phyloP scores from a whole-genome alignment of 2,888 invertebrate genomes.

The Hypomecis punctinalis region DNA sequence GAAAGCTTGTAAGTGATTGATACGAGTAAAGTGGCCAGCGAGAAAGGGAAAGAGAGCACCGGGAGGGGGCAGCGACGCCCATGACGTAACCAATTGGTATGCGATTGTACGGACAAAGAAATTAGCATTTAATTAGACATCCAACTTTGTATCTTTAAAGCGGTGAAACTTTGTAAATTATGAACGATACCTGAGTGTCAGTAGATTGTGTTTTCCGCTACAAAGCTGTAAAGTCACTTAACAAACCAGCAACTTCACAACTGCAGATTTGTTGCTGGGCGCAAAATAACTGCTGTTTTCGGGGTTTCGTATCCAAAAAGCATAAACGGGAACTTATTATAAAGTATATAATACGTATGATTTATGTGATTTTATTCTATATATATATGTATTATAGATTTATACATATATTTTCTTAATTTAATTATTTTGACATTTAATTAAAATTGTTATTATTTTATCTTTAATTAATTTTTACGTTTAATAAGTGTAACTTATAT shows the following conservation, averaged over 20 bases:
- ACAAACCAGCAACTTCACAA: conserved; percentile 14
- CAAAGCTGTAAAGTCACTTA: conserved; percentile 20
- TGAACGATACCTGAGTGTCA: conserved; percentile 17
- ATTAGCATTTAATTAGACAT: conserved; percentile 56
- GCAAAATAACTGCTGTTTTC: not conserved
- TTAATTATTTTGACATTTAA: too few species aligned
- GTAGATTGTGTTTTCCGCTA: conserved; percentile 7
- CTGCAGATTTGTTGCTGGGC: conserved; percentile 15
- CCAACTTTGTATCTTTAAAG: conserved; percentile 37
- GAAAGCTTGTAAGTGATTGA: conserved; percentile 62
- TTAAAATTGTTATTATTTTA: too few species aligned
- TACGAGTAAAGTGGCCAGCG: conserved; percentile 52
- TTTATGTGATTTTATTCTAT: too few species aligned
- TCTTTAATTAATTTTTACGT: too few species aligned
- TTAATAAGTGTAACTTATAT: too few species aligned
- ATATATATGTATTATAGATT: too few species aligned
- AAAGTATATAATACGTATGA: too few species aligned
- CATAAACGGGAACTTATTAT: not conserved
- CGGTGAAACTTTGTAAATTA: conserved; percentile 28
- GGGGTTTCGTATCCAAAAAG: not conserved
- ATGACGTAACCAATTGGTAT: conserved; percentile 78
- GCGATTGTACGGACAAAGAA: conserved; percentile 70
- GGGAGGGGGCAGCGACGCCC: conserved; percentile 56
- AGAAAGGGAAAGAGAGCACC: conserved; percentile 46
- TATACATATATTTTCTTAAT: too few species aligned